Evolutionary conservation across 2,888 invertebrate species (phyloP).

Genomic region (Drosophila sordidapex): DNA sequence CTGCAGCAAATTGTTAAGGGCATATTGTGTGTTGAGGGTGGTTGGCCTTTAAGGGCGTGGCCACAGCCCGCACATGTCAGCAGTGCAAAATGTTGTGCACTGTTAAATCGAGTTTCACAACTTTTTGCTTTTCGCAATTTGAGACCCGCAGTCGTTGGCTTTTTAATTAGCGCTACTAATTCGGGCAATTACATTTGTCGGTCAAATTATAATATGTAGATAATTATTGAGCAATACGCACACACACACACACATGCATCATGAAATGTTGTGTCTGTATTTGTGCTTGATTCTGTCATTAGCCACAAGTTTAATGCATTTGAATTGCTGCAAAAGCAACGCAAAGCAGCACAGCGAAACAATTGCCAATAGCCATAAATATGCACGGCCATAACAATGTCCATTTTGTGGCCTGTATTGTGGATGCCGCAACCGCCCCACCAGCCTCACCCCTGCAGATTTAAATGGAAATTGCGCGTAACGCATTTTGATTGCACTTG

Average conservation of each 20-base stretch:
- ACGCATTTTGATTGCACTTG: slow-evolving; percentile 77
- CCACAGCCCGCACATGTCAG: slow-evolving; percentile 23
- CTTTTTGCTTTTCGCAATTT: slow-evolving; percentile 28
- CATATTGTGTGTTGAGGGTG: slow-evolving; percentile 12
- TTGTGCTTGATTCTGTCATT: slow-evolving; percentile 29
- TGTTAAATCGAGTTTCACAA: slow-evolving; percentile 25
- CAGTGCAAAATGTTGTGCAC: slow-evolving; percentile 1
- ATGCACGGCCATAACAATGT: slow-evolving; percentile 60
- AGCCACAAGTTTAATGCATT: slow-evolving; percentile 40
- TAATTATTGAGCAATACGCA: slow-evolving; percentile 1
- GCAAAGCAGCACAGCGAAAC: slow-evolving; percentile 5
- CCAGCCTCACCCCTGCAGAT: slow-evolving; percentile 16
- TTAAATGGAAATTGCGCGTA: slow-evolving; percentile 72
- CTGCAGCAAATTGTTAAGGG: slow-evolving; percentile 19
- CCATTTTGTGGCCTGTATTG: slow-evolving; percentile 67
- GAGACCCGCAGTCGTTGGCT: slow-evolving; percentile 57
- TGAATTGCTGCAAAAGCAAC: slow-evolving; percentile 24
- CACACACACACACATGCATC: neutral
- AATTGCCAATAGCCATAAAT: slow-evolving; percentile 51
- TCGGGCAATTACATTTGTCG: slow-evolving; percentile 52
- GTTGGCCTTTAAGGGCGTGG: slow-evolving; percentile 5
- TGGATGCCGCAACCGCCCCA: slow-evolving; percentile 20
- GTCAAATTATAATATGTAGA: slow-evolving; percentile 35
- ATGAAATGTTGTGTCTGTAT: neutral
- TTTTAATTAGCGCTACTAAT: slow-evolving; percentile 66